Base-by-base conservation (phyloP, 1,140 invertebrate genomes). In the Drosophila guanche region DNA sequence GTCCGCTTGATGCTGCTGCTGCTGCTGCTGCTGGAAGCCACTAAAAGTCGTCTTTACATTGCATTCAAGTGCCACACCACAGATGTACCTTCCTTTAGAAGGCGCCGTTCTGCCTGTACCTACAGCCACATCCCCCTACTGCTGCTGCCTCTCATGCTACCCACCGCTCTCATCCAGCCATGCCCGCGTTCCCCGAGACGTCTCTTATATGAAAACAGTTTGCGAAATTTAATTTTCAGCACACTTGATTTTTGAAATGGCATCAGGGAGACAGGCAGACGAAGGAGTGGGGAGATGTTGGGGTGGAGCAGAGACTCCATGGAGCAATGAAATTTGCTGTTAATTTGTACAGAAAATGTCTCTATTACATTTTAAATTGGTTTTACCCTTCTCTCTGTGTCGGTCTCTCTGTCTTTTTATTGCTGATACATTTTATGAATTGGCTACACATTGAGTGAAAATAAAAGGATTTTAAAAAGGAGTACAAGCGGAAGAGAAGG, bases 191-290 rank as follows among this genome's bases (percentile, higher is more conserved):
- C 7, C 12, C 63, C 23, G 1, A n/a, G 25, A 14, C 27, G 8
- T 2, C 56, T 14, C n/a, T 12, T 48, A 45, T 56, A 60, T 56
- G 52, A 79, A 69, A 69, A 79, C 69, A 74, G 76, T 79, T 79
- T 75, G 55, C 50, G 72, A 76, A 79, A 84, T 85, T 85, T 76
- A 76, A 85, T 84, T 84, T 84, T 84, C 79, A 76, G 76, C 81
- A 72, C 61, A 69, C 76, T 86, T 79, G 76, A 84, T 79, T 85
- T 79, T 76, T 55, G 46, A 76, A 65, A 85, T 67, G 76, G 29
- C 56, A 45, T 40, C n/a, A 20, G n/a, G 48, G 14, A 25, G 22
- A 41, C 22, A 14, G 10, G 2, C 6, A 3, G 2, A 8, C 2
- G 29, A 1, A 8, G 29, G 5, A 20, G 16, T 20, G 16, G 29